Evolutionary conservation across 2,888 invertebrate species (phyloP).

Genomic region (Tetramorium bicarinatum): DNA sequence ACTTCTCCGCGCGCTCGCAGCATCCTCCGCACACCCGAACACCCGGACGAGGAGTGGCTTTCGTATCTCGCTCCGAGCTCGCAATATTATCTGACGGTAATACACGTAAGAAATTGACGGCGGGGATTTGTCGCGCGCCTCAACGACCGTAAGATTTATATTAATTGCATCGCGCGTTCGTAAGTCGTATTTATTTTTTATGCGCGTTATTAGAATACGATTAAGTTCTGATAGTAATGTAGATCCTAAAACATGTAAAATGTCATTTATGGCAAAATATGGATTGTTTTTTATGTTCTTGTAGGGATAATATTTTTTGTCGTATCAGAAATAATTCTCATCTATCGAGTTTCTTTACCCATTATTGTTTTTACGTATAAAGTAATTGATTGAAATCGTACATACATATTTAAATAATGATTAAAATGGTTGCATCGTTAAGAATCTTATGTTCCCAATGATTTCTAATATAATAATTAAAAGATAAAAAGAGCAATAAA

Average conservation of each 20-base stretch:
- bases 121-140: slow-evolving; percentile 47
- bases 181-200: background rate
- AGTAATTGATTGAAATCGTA: background rate
- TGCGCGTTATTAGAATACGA: background rate
- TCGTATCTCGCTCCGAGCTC: slow-evolving; percentile 27
- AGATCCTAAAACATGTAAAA: background rate
- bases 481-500: slow-evolving; percentile 18
- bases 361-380: background rate
- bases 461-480: slow-evolving; percentile 4
- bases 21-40: slow-evolving; percentile 13
- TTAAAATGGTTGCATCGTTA: background rate
- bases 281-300: background rate
- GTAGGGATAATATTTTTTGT: background rate
- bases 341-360: background rate
- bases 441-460: background rate
- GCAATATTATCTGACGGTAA: slow-evolving; percentile 46
- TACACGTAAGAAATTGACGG: slow-evolving; percentile 39
- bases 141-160: slow-evolving; percentile 41
- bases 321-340: background rate
- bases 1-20: slow-evolving; percentile 18
- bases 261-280: background rate
- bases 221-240: background rate
- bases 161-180: slow-evolving; percentile 19
- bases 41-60: slow-evolving; percentile 24
- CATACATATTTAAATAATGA: background rate